phyloP scores from a whole-genome alignment of 2,113 vertebrate genomes.

The Amblyornis subalaris region DNA sequence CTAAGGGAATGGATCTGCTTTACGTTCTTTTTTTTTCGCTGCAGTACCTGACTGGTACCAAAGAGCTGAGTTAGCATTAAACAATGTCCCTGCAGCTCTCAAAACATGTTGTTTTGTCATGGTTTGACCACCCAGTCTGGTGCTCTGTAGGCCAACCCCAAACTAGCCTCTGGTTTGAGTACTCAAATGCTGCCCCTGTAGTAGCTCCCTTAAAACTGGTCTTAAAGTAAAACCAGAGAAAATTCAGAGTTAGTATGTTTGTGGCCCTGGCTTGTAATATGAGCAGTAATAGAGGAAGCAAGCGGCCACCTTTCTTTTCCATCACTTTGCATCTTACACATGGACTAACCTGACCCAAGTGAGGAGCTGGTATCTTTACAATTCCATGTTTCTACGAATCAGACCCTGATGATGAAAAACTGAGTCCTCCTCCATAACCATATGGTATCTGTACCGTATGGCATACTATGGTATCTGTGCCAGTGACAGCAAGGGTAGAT shows the following conservation, averaged over 20 bases:
- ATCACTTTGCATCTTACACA: background rate
- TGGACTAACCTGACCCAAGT: background rate
- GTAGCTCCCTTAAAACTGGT: background rate
- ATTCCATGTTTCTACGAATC: accelerated
- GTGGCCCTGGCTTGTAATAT: background rate
- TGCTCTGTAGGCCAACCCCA: background rate
- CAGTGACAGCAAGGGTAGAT: background rate
- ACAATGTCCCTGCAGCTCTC: background rate
- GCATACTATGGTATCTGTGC: background rate
- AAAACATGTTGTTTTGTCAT: background rate
- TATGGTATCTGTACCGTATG: no score
- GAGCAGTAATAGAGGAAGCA: background rate
- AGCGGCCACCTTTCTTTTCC: background rate
- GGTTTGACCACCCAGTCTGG: background rate
- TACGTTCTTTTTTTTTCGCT: background rate
- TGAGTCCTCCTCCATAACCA: background rate
- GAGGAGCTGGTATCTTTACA: background rate
- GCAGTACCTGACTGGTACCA: background rate
- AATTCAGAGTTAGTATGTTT: background rate
- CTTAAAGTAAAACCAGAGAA: background rate
- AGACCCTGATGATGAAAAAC: background rate
- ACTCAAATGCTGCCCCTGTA: background rate
- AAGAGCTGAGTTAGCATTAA: background rate
- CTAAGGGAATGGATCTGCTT: background rate
- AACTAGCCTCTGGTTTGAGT: background rate